These are phyloP conservation scores for Anthophora plumipes DNA, from an alignment of 2,888 invertebrate genomes.

Conservation along the genomic window DNA sequence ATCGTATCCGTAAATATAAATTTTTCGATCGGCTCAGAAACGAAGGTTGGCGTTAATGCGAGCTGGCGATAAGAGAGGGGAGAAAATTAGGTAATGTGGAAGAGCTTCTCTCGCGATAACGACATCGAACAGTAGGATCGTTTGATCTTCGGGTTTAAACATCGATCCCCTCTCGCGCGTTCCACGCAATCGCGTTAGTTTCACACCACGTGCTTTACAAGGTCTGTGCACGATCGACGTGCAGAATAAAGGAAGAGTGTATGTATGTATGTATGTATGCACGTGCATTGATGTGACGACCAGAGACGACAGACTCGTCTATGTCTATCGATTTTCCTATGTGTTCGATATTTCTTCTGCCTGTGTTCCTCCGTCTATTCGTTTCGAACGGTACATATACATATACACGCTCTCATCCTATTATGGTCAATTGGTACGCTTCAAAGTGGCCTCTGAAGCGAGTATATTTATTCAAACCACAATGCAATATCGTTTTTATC, in stretches of 20 bases:
- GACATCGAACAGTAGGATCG: constrained; percentile 17
- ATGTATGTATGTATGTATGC: too few species aligned
- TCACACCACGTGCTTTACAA: constrained; percentile 47
- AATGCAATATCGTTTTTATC: constrained; percentile 48
- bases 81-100: constrained; percentile 37
- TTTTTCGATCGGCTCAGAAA: constrained; percentile 10
- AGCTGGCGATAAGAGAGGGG: constrained; percentile 22
- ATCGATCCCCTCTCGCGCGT: constrained; percentile 40
- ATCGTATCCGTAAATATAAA: constrained; percentile 27
- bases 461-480: constrained; percentile 60
- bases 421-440: constrained; percentile 58
- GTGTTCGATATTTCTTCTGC: constrained; percentile 6
- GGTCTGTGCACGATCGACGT: constrained; percentile 23
- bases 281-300: constrained; percentile 7
- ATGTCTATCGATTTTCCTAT: constrained; percentile 35
- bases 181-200: constrained; percentile 55
- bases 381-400: constrained; percentile 17
- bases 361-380: constrained; percentile 4
- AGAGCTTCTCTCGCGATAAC: constrained; percentile 27
- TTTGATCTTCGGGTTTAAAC: constrained; percentile 56
- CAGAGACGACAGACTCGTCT: constrained; percentile 7
- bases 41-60: constrained; percentile 1
- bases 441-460: constrained; percentile 54
- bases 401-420: constrained; percentile 25
- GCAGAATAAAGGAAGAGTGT: constrained; percentile 11